Base-by-base conservation (phyloP, 2,113 vertebrate species). In the Isurus oxyrinchus region DNA sequence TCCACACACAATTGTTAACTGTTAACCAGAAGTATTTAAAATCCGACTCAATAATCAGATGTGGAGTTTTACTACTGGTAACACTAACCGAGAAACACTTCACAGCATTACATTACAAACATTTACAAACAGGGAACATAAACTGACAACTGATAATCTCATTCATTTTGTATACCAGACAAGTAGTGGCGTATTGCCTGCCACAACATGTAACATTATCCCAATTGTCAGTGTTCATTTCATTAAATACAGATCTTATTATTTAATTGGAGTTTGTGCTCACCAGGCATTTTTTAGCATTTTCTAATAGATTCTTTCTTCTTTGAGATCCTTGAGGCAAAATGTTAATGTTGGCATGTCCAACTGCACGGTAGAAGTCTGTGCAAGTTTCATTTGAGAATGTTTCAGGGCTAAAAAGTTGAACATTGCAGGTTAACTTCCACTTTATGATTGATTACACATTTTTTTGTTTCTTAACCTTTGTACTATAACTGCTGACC, bases 251-350 rank as follows among this genome's bases (percentile, higher is more conserved):
- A 57, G 49, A 87, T 53, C 21, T 49, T 88, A 55, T 27, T 91
- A 19, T 23, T 40, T 21, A 94, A 94, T 40, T 40, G 35, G 11
- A 49, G 25, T 72, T 11, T 95, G 44, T 31, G n/a, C 94, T 95
- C 25, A 95, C 94, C 94, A 72, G 61, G 94, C 94, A 95, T 35
- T 3, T 25, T 69, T 95, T 69, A 69, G 94, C 94, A 53, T 95
- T 69, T 55, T 55, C 49, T 3, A 72, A 35, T 3, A 95, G 25
- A 72, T 95, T 55, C 67, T 95, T 72, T 27, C 94, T 55, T 53
- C 7, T 69, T 95, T 16, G 25, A 31, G 94, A 95, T 55, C 21
- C 67, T 76, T 14, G 40, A 76, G 40, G 10, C 53, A 72, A 16
- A 55, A 95, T 2, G 11, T 72, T 95, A 95, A 95, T 49, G 19